phyloP scores from a whole-genome alignment of 2,888 invertebrate species.

The Cetonia aurata region DNA sequence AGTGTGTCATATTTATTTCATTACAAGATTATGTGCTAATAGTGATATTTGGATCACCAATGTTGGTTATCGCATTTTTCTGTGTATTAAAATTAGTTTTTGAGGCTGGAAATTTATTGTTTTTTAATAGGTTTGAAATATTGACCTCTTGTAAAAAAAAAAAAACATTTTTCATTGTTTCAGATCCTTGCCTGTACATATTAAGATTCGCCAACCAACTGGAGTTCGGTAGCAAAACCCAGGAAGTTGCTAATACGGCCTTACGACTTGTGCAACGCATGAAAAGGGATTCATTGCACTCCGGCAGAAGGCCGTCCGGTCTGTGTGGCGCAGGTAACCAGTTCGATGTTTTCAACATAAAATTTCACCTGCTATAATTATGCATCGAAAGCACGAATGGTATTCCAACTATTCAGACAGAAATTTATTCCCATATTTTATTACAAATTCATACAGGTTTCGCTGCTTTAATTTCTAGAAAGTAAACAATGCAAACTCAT shows the following conservation, averaged over 20 bases:
- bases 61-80: background rate
- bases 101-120: too few species aligned
- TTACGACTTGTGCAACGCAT: slow-evolving; percentile 94
- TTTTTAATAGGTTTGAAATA: too few species aligned
- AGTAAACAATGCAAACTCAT: too few species aligned
- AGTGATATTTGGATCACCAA: too few species aligned
- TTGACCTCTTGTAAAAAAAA: too few species aligned
- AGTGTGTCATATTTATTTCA: too few species aligned
- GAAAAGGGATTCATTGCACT: slow-evolving; percentile 98
- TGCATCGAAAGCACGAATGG: background rate
- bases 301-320: slow-evolving; percentile 95
- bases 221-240: slow-evolving; percentile 92
- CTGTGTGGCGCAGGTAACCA: slow-evolving; percentile 93
- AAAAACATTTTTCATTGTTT: slow-evolving; percentile 55
- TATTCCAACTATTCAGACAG: background rate
- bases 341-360: slow-evolving; percentile 19
- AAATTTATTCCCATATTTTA: too few species aligned
- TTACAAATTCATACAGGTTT: background rate
- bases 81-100: slow-evolving; percentile 1
- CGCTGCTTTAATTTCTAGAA: too few species aligned
- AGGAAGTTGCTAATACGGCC: slow-evolving; percentile 96
- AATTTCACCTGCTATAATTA: background rate
- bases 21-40: too few species aligned
- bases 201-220: slow-evolving; percentile 94
- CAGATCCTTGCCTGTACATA: slow-evolving; percentile 96